Base-by-base conservation (phyloP, 37 sponge, comb jelly and placozoan species). In the Ephydatia muelleri region DNA sequence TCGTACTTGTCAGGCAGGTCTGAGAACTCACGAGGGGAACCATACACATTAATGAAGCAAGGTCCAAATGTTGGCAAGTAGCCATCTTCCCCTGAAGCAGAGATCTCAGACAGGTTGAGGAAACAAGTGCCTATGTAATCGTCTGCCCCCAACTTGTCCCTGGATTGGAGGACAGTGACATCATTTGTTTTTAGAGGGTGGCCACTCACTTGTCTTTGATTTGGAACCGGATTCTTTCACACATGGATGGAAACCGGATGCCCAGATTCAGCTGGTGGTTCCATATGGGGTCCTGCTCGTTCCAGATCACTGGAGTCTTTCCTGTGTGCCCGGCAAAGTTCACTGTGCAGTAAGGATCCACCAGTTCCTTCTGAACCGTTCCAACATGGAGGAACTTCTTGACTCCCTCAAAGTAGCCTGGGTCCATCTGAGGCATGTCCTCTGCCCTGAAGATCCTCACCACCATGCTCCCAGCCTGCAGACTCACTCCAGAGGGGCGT, bases 41-140 rank as follows among this genome's bases (percentile, higher is more conserved):
- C 99, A 49, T 98, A 98, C 64, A 96, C 74, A 84, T 98, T 98
- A 73, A 98, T 80, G 67, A 91, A 98, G 48, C 89, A 83, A 0
- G 99, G 99, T 16, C 99, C 99, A 89, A 94, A 94, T 40, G 94
- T 96, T 23, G 99, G 99, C 5, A 91, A 85, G 82, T 91, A 96
- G 1, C 94, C 97, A 73, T 87, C 89, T 19, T 96, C 95, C 70
- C 95, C 96, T 28, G 97, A 82, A 35, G 88, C 90, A 11, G 97
- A 96, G 23, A 98, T 94, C 57, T 94, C 80, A 9, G 95, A 85
- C 71, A 96, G 68, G 77, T 83, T 89, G 78, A 99, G 79, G 84
- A 87, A 99, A 49, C 80, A 77, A 0, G 99, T 99, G 4, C 97
- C 99, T 79, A 97, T 93, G 89, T 70, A 91, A 84, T 99, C 99